These are phyloP conservation scores for Cloeon dipterum DNA, from an alignment of 2,888 invertebrate genomes.

Conservation along the genomic window DNA sequence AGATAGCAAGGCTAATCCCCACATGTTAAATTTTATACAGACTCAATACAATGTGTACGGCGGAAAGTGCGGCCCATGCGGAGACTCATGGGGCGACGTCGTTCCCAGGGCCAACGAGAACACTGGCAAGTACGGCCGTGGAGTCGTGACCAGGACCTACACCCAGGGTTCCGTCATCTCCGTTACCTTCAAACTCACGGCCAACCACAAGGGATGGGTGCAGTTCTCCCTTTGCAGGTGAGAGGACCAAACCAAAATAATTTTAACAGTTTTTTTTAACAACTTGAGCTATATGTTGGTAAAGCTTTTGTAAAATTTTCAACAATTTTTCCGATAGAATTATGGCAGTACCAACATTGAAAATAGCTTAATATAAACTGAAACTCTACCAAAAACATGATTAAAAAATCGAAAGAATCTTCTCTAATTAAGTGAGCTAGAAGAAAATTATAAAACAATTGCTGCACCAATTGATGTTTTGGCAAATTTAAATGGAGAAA, in stretches of 20 bases:
- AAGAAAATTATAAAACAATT: no score
- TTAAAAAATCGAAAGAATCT: no score
- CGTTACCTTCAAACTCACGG: slow-evolving; percentile 10
- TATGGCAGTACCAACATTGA: no score
- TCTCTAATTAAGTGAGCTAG: no score
- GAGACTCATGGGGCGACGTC: slow-evolving; percentile 8
- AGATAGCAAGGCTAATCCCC: no score
- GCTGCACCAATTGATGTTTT: no score
- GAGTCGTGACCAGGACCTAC: slow-evolving; percentile 8
- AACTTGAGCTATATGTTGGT: neutral
- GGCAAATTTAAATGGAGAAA: no score
- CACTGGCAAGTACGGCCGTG: slow-evolving; percentile 9
- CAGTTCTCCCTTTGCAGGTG: slow-evolving; percentile 9
- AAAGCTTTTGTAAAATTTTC: neutral
- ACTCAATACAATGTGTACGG: slow-evolving; percentile 6
- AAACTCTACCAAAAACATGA: no score
- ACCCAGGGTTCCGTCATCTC: slow-evolving; percentile 8
- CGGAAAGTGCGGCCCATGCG: slow-evolving; percentile 10
- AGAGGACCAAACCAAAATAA: neutral
- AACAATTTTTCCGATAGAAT: slow-evolving; percentile 2
- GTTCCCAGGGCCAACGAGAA: slow-evolving; percentile 10
- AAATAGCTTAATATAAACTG: no score
- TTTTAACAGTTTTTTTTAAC: no score
- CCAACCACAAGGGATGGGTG: slow-evolving; percentile 11
- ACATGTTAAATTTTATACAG: no score